phyloP scores from a whole-genome alignment of 2,113 vertebrate genomes.

The Diglossa brunneiventris region DNA sequence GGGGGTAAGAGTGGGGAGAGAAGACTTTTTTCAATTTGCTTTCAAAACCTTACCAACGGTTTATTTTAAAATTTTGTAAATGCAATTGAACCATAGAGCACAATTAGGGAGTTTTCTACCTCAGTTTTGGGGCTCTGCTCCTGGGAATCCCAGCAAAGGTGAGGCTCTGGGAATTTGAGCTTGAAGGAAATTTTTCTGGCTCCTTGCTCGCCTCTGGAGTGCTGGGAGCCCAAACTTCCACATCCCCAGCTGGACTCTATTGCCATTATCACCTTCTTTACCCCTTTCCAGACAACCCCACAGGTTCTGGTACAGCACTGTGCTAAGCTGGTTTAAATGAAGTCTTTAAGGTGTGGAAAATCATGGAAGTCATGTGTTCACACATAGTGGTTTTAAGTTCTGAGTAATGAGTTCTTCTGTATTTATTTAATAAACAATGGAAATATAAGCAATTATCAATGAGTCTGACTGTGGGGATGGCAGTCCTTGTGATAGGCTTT shows the following conservation, averaged over 20 bases:
- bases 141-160: neutral
- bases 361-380: neutral
- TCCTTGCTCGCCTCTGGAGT: neutral
- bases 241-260: neutral
- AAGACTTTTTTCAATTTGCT: neutral
- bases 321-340: neutral
- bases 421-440: neutral
- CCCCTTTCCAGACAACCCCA: neutral
- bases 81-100: neutral
- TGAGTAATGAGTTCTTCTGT: neutral
- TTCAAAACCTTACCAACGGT: neutral
- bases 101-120: neutral
- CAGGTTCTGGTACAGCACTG: neutral
- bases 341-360: neutral
- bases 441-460: neutral
- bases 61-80: neutral
- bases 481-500: neutral
- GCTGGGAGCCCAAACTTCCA: neutral
- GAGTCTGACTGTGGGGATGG: neutral
- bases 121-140: neutral
- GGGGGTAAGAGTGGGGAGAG: rapidly evolving
- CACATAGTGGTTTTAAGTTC: neutral
- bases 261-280: neutral
- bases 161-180: neutral
- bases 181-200: neutral